Evolutionary conservation across 2,888 invertebrate genomes (phyloP).

Genomic region (Gibbula magus): DNA sequence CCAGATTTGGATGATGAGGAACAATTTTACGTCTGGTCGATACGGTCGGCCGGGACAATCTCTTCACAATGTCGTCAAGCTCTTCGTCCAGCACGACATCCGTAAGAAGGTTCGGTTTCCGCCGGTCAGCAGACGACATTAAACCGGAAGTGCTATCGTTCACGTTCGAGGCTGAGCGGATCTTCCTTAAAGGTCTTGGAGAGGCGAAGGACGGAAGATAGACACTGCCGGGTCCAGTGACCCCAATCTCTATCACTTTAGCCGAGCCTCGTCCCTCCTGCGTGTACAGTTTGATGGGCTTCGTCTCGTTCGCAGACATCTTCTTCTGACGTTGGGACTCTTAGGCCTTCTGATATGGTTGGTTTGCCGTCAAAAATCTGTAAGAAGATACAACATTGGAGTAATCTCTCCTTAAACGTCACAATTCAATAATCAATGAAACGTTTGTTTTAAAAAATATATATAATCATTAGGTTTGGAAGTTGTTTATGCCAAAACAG

Average conservation of each 20-base stretch:
- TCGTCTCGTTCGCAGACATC: too few relatives aligned
- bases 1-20: slow-evolving; percentile 13
- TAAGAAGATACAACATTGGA: too few relatives aligned
- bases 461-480: too few relatives aligned
- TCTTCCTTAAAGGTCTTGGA: background rate
- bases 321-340: too few relatives aligned
- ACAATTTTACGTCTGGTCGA: slow-evolving; percentile 27
- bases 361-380: too few relatives aligned
- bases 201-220: background rate
- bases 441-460: too few relatives aligned
- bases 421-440: too few relatives aligned
- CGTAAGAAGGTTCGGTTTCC: background rate
- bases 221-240: background rate
- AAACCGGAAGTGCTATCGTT: background rate
- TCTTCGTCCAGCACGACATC: slow-evolving; percentile 26
- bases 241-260: background rate
- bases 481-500: too few relatives aligned
- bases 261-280: background rate
- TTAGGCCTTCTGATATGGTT: too few relatives aligned
- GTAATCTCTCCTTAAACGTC: too few relatives aligned
- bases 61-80: slow-evolving; percentile 33
- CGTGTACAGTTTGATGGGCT: too few relatives aligned
- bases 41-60: slow-evolving; percentile 31
- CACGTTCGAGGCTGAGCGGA: background rate
- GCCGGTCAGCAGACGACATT: background rate